Evolutionary conservation across 2,888 invertebrate genomes (phyloP), one percentile per base, ranked within the genome.

Genomic region (Drosophila seclusa): DNA sequence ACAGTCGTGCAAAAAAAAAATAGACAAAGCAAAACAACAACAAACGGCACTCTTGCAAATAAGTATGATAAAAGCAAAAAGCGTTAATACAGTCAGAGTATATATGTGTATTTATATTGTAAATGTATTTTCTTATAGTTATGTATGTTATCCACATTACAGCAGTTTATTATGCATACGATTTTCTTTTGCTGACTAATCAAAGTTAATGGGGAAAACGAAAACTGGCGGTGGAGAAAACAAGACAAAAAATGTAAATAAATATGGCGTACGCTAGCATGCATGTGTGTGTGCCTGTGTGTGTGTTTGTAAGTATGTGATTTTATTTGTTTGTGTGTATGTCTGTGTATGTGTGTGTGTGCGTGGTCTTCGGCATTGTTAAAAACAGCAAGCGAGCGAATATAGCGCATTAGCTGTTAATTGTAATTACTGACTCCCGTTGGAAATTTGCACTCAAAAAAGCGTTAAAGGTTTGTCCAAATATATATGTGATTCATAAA

Each of bases 241-340:
- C 69, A 79, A 86, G 61, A n/a, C 76, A 71, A 76, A 60, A 73
- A 69, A 45, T 45, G 55, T 74, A 82, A 71, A 78, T 80, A 80
- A 82, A 80, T 82, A 87, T 87, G 85, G 85, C 80, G 82, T 73
- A 70, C 66, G 66, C 55, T 52, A 64, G 72, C 65, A 79, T 66
- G 67, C 59, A 76, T 68, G 64, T 72, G 38, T 57, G 45, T 69
- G 34, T 62, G 48, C 58, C 24, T 52, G 68, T 67, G 60, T 66
- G 50, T 34, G 53, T 69, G 31, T 62, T 42, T 66, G 50, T 68
- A 49, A 49, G 29, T 73, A 68, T 66, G 53, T 69, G 52, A 40
- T 45, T 50, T 52, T 73, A 54, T 45, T 57, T 58, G 45, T 65
- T 45, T 68, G 54, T 65, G 60, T 58, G 57, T 53, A 34, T 59